Evolutionary conservation across 1,140 invertebrate genomes (phyloP).

Genomic region (Lamellibrachia luymesi): DNA sequence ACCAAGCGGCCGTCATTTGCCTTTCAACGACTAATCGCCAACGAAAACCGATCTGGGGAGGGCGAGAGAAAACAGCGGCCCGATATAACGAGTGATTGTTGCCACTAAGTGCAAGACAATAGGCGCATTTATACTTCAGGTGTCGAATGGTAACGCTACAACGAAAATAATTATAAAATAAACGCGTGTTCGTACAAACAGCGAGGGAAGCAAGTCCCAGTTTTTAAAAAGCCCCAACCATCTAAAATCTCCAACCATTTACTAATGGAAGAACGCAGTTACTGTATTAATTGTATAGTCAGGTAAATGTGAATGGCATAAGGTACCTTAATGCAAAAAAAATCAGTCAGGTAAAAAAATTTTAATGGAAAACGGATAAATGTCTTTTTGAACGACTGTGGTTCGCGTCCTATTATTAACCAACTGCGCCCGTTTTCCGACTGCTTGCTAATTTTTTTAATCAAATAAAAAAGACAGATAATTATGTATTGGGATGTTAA

Average conservation of each 20-base stretch:
- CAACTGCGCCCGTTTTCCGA: no score
- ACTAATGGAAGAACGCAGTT: no score
- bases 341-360: no score
- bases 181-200: background rate
- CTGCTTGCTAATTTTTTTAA: background rate
- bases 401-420: no score
- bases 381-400: no score
- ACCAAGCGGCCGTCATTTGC: background rate
- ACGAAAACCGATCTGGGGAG: background rate
- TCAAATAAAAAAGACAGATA: background rate
- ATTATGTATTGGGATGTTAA: background rate
- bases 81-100: background rate
- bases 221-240: no score
- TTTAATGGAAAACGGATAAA: no score
- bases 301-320: no score
- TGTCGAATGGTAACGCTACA: background rate
- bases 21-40: background rate
- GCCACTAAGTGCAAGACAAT: background rate
- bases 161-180: background rate
- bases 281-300: background rate
- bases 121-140: background rate
- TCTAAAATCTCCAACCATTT: no score
- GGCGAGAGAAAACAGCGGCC: background rate
- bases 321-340: no score
- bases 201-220: no score